Evolutionary conservation across 1,140 invertebrate genomes (phyloP).

Genomic region (Nomia melanderi): DNA sequence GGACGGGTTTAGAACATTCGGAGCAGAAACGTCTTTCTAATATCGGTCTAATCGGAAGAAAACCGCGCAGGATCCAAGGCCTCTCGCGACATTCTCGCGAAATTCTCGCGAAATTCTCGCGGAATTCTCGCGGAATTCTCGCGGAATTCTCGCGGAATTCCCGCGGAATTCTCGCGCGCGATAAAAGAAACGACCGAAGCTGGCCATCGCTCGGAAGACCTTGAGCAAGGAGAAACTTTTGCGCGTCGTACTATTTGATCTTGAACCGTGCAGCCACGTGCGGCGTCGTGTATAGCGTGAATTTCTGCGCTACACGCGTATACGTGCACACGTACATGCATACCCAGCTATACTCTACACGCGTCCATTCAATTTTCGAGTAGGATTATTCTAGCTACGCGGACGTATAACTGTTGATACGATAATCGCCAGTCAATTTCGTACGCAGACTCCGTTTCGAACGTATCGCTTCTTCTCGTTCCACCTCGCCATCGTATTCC

Average conservation of each 20-base stretch:
- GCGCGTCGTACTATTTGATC: slow-evolving; percentile 22
- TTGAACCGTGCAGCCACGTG: slow-evolving; percentile 25
- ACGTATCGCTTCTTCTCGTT: too few species aligned
- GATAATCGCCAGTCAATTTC: too few species aligned
- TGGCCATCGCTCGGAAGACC: not conserved
- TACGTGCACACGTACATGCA: not conserved
- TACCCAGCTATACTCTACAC: too few species aligned
- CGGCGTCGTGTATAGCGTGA: slow-evolving; percentile 12
- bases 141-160: too few species aligned
- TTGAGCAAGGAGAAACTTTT: slow-evolving; percentile 32
- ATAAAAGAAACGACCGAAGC: slow-evolving; percentile 2
- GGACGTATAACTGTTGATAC: too few species aligned
- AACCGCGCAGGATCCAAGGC: not conserved
- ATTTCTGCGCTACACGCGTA: not conserved
- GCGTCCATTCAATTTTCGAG: not conserved
- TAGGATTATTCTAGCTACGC: too few species aligned
- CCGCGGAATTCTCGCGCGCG: not conserved
- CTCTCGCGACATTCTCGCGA: not conserved
- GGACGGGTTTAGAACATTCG: not conserved
- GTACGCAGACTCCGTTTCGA: too few species aligned
- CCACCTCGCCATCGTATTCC: too few species aligned
- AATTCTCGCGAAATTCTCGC: not conserved
- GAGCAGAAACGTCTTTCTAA: not conserved
- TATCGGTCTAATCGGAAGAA: not conserved
- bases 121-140: not conserved